Base-by-base conservation (phyloP, 30 jellyfish, hydroid and myxozoan genomes). In the Aurelia sp. region DNA sequence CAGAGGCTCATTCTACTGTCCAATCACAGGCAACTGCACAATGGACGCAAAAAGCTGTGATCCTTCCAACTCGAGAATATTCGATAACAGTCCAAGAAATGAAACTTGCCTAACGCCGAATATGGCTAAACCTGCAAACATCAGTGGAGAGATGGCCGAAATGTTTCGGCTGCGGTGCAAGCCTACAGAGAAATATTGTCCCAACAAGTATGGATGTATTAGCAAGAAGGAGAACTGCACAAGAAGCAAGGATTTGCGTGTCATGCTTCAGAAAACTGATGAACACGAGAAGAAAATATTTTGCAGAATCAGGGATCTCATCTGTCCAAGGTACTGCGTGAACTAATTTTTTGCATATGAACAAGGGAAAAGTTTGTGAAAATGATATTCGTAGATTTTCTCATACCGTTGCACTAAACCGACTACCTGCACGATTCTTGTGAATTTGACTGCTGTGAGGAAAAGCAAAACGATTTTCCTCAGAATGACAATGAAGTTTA, bases 321-420 rank as follows among this genome's bases (percentile, higher is more conserved):
- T 82, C 18, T 82, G 92, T 33, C 92, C 92, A 82, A 69, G 92
- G 92, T 69, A 70, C 4, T 15, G 12, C 21, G 33, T 27, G 33
- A 27, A 27, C 33, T 27, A 27, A 0, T 27, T 27, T 27, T 27
- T 27, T 2, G 33, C 33, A 2, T 27, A 27, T 27, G 33, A 27
- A 27, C 2, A 27, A 27, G 33, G 33, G 33, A 27, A 27, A 2
- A 27, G 2, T 27, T 27, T 2, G 2, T 27, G 33, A 27, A 27
- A 27, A 27, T 27, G 2, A 27, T 27, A 27, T 27, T 27, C 33
- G 33, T 27, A 27, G 2, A 27, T 27, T 27, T 27, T 27, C 2
- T 27, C 33, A 27, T 27, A 27, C 33, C 33, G 2, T 27, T 27
- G 33, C 2, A 27, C 33, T 27, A 27, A 27, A 27, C 33, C 33